Evolutionary conservation across 1,140 invertebrate species (phyloP).

Genomic region (Cotesia typhae): DNA sequence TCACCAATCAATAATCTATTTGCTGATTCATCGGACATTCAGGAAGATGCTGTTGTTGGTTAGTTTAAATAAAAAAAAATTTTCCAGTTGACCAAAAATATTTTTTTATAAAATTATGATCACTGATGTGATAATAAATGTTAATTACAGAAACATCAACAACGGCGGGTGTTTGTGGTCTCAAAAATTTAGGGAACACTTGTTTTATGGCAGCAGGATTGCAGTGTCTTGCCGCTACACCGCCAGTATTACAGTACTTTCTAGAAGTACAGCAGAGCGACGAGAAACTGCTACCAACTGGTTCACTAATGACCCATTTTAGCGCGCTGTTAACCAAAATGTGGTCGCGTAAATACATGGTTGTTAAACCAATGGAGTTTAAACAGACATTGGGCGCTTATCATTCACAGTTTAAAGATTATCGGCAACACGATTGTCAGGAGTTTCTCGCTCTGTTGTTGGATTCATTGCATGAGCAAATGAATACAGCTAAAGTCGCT

Average conservation of each 20-base stretch:
- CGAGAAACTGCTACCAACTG: constrained; percentile 58
- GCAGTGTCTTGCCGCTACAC: constrained; percentile 71
- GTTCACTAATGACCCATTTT: constrained; percentile 67
- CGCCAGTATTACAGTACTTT: constrained; percentile 69
- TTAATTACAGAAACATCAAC: constrained; percentile 47
- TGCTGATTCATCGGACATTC: constrained; percentile 56
- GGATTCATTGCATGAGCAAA: constrained; percentile 75
- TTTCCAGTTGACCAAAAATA: background rate
- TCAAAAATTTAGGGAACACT: constrained; percentile 75
- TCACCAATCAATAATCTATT: constrained; percentile 61
- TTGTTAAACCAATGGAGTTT: constrained; percentile 71
- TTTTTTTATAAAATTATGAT: too few species aligned
- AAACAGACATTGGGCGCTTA: constrained; percentile 71
- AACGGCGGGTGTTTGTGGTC: constrained; percentile 71
- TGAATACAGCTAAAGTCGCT: constrained; percentile 65
- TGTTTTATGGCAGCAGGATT: constrained; percentile 79
- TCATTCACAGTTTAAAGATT: constrained; percentile 74
- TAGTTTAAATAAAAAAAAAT: constrained; percentile 32
- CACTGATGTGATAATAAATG: background rate
- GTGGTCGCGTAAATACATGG: constrained; percentile 71
- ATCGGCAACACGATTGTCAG: constrained; percentile 77
- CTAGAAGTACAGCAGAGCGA: constrained; percentile 61
- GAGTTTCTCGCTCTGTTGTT: constrained; percentile 76
- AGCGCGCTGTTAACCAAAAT: constrained; percentile 70
- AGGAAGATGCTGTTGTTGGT: constrained; percentile 60